Evolutionary conservation across 2,888 invertebrate genomes (phyloP), one percentile per base, ranked within the genome.

Genomic region (Ptychoptera contaminata): DNA sequence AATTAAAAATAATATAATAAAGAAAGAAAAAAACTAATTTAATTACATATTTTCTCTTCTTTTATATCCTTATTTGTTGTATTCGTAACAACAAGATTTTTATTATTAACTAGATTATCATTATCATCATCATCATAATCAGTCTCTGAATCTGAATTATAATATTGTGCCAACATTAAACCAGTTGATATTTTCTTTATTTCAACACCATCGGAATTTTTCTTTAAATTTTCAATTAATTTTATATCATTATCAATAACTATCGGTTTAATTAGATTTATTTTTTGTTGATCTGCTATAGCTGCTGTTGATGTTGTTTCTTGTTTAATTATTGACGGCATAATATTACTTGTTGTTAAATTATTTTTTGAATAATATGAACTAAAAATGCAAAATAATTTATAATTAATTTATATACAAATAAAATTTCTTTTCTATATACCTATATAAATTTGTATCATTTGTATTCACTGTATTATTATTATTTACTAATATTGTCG

Each of bases 141-240:
- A 8, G 47, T 52, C 15, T 62, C 61, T 0, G 71, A 69, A 50
- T 71, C 74, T 0, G 74, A 72, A 37, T 72, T 71, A 49, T 74
- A 75, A 52, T 71, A 67, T 58, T 72, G 73, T 58, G 74, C 74
- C 47, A 76, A 62, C 45, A 73, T 72, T 46, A 66, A 48, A 1
- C 63, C 64, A 42, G 59, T 60, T 0, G 65, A 60, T n/a, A 53
- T 48, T 44, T 61, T 63, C 46, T 61, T 63, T 7, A 64, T 45
- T 47, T 63, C 58, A 35, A 62, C 61, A 38, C 31, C 34, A 31
- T 37, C 45, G 2, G 32, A 4, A 32, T 32, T 32, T 32, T 4
- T 9, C 8, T 7, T 32, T 7, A 32, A 32, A 32, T 32, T 32
- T 32, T 32, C 32, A 32, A 32, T 32, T 32, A n/a, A 3, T 32